Evolutionary conservation across 2,113 vertebrate species (phyloP).

Genomic region (Thymallus thymallus): DNA sequence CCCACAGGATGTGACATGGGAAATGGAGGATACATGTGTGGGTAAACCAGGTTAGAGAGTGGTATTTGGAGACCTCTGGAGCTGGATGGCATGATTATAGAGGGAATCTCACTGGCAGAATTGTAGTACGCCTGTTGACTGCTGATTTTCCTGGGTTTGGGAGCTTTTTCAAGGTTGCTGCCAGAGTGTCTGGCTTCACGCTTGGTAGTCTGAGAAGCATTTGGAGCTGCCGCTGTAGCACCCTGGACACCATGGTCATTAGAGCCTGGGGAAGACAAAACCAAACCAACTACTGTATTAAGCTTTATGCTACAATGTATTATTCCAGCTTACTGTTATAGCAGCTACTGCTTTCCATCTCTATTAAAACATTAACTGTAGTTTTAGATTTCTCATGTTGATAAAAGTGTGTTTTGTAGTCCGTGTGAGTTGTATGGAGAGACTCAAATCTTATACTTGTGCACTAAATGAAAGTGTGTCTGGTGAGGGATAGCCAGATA

Average conservation of each 20-base stretch:
- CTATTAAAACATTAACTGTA: no score
- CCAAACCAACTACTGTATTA: background rate
- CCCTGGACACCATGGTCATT: slow-evolving; percentile 3
- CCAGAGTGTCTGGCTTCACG: slow-evolving; percentile 41
- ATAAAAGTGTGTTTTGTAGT: no score
- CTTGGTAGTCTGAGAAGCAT: slow-evolving; percentile 62
- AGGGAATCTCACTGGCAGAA: no score
- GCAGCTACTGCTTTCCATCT: no score
- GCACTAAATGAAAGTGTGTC: no score
- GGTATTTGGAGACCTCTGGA: slow-evolving; percentile 55
- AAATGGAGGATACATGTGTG: slow-evolving; percentile 53
- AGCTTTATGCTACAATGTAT: background rate
- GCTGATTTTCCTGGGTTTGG: slow-evolving; percentile 55
- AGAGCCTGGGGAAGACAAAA: slow-evolving; percentile 16
- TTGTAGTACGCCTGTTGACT: slow-evolving; percentile 54
- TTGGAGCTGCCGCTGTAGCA: slow-evolving; percentile 36
- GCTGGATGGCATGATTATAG: slow-evolving; percentile 16
- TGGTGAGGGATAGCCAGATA: no score
- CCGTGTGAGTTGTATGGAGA: no score
- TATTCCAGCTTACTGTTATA: no score
- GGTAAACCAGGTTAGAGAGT: slow-evolving; percentile 57
- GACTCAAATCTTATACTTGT: no score
- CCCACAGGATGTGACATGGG: slow-evolving; percentile 49
- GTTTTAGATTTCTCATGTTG: no score
- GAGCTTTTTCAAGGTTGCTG: slow-evolving; percentile 51